Base-by-base conservation (phyloP, 2,888 invertebrate species). In the Fissipunctia ypsillon region DNA sequence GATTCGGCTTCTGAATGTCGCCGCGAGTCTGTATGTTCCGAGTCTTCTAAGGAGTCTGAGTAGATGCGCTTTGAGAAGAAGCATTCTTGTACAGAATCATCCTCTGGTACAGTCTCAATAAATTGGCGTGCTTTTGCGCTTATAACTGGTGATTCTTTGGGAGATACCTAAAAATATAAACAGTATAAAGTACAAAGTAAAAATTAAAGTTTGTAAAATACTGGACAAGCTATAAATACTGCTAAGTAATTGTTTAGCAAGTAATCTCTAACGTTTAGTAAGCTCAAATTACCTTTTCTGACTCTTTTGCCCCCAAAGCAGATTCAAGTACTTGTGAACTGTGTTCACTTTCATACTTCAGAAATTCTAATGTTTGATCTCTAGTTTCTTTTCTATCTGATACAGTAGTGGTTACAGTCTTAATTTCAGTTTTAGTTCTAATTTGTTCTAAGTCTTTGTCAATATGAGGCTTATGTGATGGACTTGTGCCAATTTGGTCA, bases 41-140 rank as follows among this genome's bases (percentile, higher is more conserved):
- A 96, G 81, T 96, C 96, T 90, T 96, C 96, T 73, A 96, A 88
- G 0, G 96, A 96, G 83, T 96, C 96, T 3, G 96, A 96, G 75
- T 96, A 96, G 60, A 96, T 96, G 31, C 96, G 92, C 86, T 96
- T 96, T 0, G 96, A 96, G 82, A 96, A 96, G 90, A 96, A 96
- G 73, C 96, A 96, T 90, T 96, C 96, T 88, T 96, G 96, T 12
- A 96, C 96, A 9, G 96, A 96, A 85, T 96, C 96, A 86, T 96
- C 96, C 91, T 96, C 96, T 9, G 96, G 96, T n/a, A 96, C 96
- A 12, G 96, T 96, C 87, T 96, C 96, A 79, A 96, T 96, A 79
- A 96, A 96, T 77, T 96, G 96, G 1, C 96, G 92, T 28, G 96
- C 96, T 85, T 96, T 96, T 19, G 96, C 96, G 83, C 96, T 96